Percentiles rank a stretch among this genome's conserved stretches.
Evolutionary conservation across 2,888 invertebrate genomes (phyloP).

Genomic region (Drepana falcataria): DNA sequence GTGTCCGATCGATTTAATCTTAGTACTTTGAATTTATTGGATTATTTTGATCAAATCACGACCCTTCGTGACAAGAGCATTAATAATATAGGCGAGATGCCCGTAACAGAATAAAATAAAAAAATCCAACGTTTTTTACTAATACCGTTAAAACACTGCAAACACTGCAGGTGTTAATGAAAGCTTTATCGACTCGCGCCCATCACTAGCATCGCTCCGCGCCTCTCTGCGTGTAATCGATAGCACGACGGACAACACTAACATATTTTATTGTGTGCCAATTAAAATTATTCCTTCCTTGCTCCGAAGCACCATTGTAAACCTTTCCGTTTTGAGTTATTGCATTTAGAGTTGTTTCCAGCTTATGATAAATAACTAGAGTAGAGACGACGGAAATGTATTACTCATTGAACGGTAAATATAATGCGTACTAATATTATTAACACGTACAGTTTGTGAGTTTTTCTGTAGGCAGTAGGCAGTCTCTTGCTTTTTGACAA

Average conservation of each 20-base stretch:
- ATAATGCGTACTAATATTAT: background rate
- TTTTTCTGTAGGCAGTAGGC: too few relatives aligned
- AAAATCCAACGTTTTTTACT: background rate
- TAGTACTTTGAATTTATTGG: too few relatives aligned
- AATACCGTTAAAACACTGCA: background rate
- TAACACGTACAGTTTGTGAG: too few relatives aligned
- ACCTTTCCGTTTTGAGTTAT: background rate
- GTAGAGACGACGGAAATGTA: background rate
- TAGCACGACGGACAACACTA: conserved; percentile 47
- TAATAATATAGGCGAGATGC: too few relatives aligned
- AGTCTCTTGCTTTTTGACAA: too few relatives aligned
- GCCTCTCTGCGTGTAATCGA: conserved; percentile 41
- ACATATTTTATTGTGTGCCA: conserved; percentile 72
- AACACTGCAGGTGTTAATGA: conserved; percentile 11
- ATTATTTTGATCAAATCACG: too few relatives aligned
- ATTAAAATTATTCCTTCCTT: conserved; percentile 68
- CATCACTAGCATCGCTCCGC: conserved; percentile 35
- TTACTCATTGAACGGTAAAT: background rate
- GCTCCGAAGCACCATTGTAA: background rate
- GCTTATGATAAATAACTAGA: background rate
- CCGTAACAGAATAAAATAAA: too few relatives aligned
- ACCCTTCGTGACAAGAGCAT: too few relatives aligned
- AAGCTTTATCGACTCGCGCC: conserved; percentile 19
- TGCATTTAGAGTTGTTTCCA: background rate
- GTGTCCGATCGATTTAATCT: too few relatives aligned